Base-by-base conservation (phyloP, 2,888 invertebrate genomes). In the Rhingia campestris region DNA sequence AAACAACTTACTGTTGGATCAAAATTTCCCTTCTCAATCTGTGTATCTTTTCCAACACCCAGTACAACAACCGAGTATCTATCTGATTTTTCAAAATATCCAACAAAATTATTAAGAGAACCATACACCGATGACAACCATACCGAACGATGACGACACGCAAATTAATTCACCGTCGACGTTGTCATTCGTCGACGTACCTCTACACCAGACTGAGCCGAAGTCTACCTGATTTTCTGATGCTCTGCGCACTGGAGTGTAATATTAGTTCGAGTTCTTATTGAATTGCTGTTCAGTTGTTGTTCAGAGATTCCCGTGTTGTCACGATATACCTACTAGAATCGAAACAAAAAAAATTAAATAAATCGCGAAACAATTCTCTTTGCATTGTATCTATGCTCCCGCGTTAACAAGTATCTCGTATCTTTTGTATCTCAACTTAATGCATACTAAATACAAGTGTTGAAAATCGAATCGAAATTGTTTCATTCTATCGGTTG, bases 231-330 rank as follows among this genome's bases (percentile, higher is more conserved):
- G 84, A 63, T 67, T 67, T 79, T 74, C 54, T 47, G 80, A 80
- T 84, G 84, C 84, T 84, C 84, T 80, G 74, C 84, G 84, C 84
- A 80, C 75, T 80, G 84, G 84, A 80, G 84, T 80, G 80, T 63
- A 84, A 80, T 84, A 84, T 84, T 84, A 84, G 84, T 84, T 84
- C 74, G 74, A 84, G 84, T 84, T 84, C 84, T 84, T 84, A 84
- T 84, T 84, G 84, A 84, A 79, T 80, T 70, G 80, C 56, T 84
- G 69, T 80, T 84, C 84, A 84, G 84, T 84, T 84, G 80, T 74
- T 84, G 69, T 84, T 84, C 80, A 80, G 84, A 84, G 80, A 84
- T 79, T 84, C 84, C 79, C 84, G 80, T 79, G 84, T 80, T 84
- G 84, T 84, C 84, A 84, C 84, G 84, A 84, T 61, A 80, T 79